Evolutionary conservation across 2,797 vertebrate genomes (phyloP), one percentile per base, ranked within the genome.

Genomic region (Chrosomus eos): DNA sequence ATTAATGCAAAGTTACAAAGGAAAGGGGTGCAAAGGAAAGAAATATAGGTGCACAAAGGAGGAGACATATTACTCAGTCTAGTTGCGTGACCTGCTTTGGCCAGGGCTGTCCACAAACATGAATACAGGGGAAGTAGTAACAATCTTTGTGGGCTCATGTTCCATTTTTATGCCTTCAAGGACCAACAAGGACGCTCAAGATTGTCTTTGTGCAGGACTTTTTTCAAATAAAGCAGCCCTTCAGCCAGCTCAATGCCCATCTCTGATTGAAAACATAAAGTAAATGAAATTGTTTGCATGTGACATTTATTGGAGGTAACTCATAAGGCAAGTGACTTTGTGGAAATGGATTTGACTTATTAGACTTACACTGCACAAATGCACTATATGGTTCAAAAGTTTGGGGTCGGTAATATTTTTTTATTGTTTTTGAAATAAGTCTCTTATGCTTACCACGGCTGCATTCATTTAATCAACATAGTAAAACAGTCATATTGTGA

Each of bases 301-400:
- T 81, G 88, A 84, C 77, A 87, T 88, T 88, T 88, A 89, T 83
- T 83, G 71, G 68, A 73, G 62, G 72, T 55, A 85, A 78, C 76
- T 74, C 85, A 81, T 68, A 62, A 86, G 76, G 64, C 82, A 85
- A 76, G 77, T 83, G 81, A 87, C 73, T 86, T 85, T 80, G 45
- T 33, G 73, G 72, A 75, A 86, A 85, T 85, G 67, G 76, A 70
- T 88, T 83, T 88, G 76, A 86, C 82, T 85, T 67, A 82, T 89
- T 83, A 62, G 13, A 36, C 28, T 19, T 31, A 62, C 71, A 38
- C 2, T 0, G 4, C 7, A 23, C 33, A 0, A 38, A 40, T n/a
- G n/a, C 4, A 10, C 16, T 60, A 60, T 76, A 60, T 38, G 23
- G 53, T 36, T 76, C 23, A 60, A 76, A 60, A 26, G 33, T 60